phyloP scores from a whole-genome alignment of 2,797 vertebrate species.

The Parotocinclus haroldoi region DNA sequence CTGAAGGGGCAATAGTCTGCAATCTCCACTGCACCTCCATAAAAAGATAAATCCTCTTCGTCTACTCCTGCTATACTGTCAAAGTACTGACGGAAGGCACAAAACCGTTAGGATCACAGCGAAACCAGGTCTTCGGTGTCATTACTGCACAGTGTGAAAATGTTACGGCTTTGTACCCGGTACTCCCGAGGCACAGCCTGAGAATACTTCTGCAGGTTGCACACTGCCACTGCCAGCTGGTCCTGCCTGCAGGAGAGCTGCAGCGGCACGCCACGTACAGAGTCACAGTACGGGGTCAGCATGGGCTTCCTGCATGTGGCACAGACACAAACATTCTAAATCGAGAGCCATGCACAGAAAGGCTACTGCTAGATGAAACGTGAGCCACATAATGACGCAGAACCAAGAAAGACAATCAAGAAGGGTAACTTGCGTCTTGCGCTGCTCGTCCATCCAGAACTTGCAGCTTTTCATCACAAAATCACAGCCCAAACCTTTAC shows the following conservation, averaged over 20 bases:
- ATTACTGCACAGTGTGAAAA: too few relatives aligned
- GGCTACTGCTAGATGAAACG: not conserved
- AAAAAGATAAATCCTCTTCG: conserved; percentile 75
- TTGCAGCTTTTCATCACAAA: conserved; percentile 97
- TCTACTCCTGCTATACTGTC: conserved; percentile 80
- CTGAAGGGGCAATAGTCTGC: conserved; percentile 96
- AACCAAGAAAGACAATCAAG: too few relatives aligned
- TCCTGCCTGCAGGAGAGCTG: conserved; percentile 94
- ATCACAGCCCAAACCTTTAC: conserved; percentile 88
- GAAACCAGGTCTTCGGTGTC: too few relatives aligned
- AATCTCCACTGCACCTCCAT: conserved; percentile 93
- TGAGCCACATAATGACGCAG: too few relatives aligned
- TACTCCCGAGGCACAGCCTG: conserved; percentile 76
- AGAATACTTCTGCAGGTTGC: conserved; percentile 89
- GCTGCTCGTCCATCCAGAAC: conserved; percentile 90
- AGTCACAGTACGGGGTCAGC: conserved; percentile 86
- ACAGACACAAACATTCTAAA: conserved; percentile 1
- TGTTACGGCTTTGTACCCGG: conserved; percentile 70
- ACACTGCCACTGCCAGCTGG: conserved; percentile 94
- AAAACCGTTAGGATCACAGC: too few relatives aligned
- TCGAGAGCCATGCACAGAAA: not conserved
- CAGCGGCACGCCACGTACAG: conserved; percentile 83
- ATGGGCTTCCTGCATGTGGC: conserved; percentile 69
- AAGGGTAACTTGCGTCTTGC: conserved; percentile 68
- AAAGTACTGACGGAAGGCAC: conserved; percentile 78